Evolutionary conservation across 1,140 invertebrate species (phyloP).

Genomic region (Penaeus japonicus): DNA sequence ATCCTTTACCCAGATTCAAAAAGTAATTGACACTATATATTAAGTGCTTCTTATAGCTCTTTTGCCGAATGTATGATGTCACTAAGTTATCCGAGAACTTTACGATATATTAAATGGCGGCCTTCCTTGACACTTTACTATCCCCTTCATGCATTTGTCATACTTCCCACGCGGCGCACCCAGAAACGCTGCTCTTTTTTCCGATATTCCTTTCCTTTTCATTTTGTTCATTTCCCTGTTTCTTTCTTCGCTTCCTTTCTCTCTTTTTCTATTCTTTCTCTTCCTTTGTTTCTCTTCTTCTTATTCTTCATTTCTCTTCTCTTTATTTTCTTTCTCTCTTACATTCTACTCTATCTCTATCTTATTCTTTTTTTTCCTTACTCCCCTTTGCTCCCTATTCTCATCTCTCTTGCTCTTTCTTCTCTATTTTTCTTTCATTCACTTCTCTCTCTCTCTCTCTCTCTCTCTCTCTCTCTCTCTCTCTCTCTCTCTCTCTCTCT

Average conservation of each 20-base stretch:
- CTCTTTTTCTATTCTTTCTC: neutral
- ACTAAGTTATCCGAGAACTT: too few species aligned
- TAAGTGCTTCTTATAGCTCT: too few species aligned
- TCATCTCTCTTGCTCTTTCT: neutral
- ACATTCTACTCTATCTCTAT: neutral
- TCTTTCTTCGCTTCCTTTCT: neutral
- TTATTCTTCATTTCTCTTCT: neutral
- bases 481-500: neutral
- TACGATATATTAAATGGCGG: too few species aligned
- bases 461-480: neutral
- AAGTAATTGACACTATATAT: neutral
- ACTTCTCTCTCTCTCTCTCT: neutral
- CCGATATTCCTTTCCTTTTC: too few species aligned
- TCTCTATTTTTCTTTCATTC: neutral
- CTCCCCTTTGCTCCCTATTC: too few species aligned
- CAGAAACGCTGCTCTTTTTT: too few species aligned
- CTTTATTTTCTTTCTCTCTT: neutral
- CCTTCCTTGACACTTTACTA: too few species aligned
- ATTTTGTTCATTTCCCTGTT: neutral
- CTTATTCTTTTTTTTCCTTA: neutral
- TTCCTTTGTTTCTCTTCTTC: too few species aligned
- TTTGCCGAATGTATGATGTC: too few species aligned
- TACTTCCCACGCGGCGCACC: too few species aligned
- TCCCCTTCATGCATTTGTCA: too few species aligned
- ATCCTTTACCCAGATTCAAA: neutral